Evolutionary conservation across 1,140 invertebrate genomes (phyloP), one percentile per base, ranked within the genome.

Genomic region (Chionoecetes opilio): DNA sequence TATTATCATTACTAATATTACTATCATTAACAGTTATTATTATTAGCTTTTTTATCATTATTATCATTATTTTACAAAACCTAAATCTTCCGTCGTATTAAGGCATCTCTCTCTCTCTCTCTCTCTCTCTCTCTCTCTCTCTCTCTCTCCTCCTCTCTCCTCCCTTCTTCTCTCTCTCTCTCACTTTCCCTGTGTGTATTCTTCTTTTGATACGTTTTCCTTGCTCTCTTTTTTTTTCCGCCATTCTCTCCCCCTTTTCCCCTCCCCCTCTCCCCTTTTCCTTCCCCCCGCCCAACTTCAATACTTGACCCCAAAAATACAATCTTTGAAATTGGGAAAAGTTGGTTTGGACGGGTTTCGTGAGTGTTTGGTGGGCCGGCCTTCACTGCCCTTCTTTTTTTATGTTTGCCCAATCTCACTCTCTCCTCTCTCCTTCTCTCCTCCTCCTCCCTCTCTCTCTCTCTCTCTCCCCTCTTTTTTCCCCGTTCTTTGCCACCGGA

Each of bases 361-460:
- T 75, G 63, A 75, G 63, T 75, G 63, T n/a, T 75, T 75, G 63
- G 63, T 75, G 63, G 63, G 63, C 21, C 63, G 63, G 63, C 35
- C 37, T 53, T 26, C 34, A 75, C 63, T 29, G 41, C 87, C 87
- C 41, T 35, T 75, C 63, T 38, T n/a, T 89, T 53, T 26, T 89
- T 38, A 29, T 75, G 14, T 46, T 2, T 9, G n/a, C n/a, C n/a
- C 63, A n/a, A 17, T 75, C 2, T 41, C 41, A 38, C 35, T 46
- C 46, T 53, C 46, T 53, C 46, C 2, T 41, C 41, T 89, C 35
- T 46, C 87, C n/a, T 32, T 87, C 87, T 38, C 87, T 89, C 87
- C 87, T 38, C 32, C n/a, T 31, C 2, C n/a, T 46, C 46, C 21
- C 46, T 53, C 46, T 53, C 46, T 53, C 46, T 53, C 46, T 53